These are phyloP conservation scores for Notolepis coatsorum DNA, from an alignment of 2,797 vertebrate genomes.

Conservation along the genomic window DNA sequence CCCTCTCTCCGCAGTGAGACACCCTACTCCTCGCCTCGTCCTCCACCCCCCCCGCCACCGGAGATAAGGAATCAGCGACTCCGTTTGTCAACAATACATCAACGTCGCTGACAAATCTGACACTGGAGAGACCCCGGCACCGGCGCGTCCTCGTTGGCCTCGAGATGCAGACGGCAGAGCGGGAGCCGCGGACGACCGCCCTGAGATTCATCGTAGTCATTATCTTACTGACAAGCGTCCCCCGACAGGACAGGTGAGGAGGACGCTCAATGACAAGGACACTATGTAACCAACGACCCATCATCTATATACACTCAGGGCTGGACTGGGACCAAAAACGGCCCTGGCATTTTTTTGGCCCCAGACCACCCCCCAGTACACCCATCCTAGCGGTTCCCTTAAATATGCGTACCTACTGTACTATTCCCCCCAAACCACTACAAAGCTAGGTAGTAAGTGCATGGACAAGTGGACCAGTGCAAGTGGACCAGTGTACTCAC, in stretches of 20 bases:
- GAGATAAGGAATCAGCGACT: slow-evolving; percentile 11
- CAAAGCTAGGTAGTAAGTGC: no score
- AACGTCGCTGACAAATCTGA: slow-evolving; percentile 16
- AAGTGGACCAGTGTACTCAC: no score
- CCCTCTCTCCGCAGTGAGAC: slow-evolving; percentile 63
- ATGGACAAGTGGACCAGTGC: no score
- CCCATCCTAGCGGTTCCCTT: no score
- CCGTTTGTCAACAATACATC: slow-evolving; percentile 11
- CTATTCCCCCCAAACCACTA: no score
- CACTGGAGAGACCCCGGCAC: slow-evolving; percentile 41
- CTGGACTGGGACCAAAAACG: no score
- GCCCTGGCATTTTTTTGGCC: no score
- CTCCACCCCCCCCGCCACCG: slow-evolving; percentile 10
- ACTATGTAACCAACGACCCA: no score
- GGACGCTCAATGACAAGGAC: background rate
- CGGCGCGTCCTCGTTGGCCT: slow-evolving; percentile 51
- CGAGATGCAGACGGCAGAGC: slow-evolving; percentile 67
- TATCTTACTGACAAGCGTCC: slow-evolving; percentile 65
- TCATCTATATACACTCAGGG: no score
- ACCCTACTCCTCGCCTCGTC: slow-evolving; percentile 68
- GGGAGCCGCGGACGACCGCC: slow-evolving; percentile 65
- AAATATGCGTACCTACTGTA: no score
- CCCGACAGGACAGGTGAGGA: slow-evolving; percentile 72
- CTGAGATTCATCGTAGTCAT: slow-evolving; percentile 64
- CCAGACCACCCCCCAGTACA: no score